Evolutionary conservation across 1,140 invertebrate species (phyloP), one percentile per base, ranked within the genome.

Genomic region (Drosophila ficusphila): DNA sequence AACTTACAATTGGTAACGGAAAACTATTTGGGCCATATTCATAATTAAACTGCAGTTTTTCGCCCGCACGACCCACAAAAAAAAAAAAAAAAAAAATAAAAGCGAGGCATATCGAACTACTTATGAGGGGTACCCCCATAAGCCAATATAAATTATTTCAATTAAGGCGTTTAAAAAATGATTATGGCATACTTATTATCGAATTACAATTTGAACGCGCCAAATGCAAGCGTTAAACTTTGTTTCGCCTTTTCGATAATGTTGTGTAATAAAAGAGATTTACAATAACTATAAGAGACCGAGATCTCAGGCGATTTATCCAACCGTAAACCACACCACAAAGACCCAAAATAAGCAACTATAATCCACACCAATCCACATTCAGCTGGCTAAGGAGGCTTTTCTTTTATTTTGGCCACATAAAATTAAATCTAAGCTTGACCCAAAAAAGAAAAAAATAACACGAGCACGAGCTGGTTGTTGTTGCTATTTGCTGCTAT

Each of bases 401-500:
- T 47, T 49, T 42, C 31, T 27, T 16, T 54, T 49, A 36, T 44
- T 62, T 62, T 51, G 33, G 56, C 48, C 48, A 71, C 58, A 85
- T 61, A 79, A 79, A 85, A 86, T 85, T 79, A 85, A 85, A 85
- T 86, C 76, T 79, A 85, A 86, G 79, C 79, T 85, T 85, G 81
- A 85, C 79, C 79, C 79, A 83, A 83, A 83, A 77, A 77, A 36
- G n/a, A n/a, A n/a, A n/a, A n/a, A n/a, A n/a, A n/a, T n/a, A n/a
- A 48, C 25, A 61, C 38, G 29, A 61, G 42, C 31, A 33, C 39
- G 34, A 60, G 36, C 48, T 69, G 34, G 47, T 18, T 56, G 25
- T 27, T 47, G 47, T 49, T 56, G 2, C 2, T 38, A 16, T 36
- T 21, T 41, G 2, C 11, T 21, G 19, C n/a, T 2, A 2, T 6